phyloP scores from a whole-genome alignment of 1,140 invertebrate genomes.

The Bombus huntii region DNA sequence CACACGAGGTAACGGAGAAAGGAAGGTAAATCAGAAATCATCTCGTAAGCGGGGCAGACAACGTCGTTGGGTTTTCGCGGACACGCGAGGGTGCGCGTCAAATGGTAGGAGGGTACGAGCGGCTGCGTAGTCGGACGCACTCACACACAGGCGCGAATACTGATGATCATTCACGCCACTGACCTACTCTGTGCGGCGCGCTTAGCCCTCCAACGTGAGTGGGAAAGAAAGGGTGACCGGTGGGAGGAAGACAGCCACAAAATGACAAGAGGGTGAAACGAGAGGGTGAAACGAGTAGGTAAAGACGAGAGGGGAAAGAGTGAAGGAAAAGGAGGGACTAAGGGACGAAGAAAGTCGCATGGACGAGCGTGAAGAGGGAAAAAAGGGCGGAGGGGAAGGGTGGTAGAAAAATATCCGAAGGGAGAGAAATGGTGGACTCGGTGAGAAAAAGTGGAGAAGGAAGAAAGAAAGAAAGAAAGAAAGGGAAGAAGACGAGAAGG shows the following conservation, averaged over 20 bases:
- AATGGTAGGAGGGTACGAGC: slow-evolving; percentile 9
- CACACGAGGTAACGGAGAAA: too few relatives aligned
- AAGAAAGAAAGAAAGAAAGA: background rate
- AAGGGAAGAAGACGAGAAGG: background rate
- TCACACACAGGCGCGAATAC: slow-evolving; percentile 53
- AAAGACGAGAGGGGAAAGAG: slow-evolving; percentile 37
- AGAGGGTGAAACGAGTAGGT: slow-evolving; percentile 50
- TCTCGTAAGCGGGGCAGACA: slow-evolving; percentile 2
- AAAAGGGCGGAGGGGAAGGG: background rate
- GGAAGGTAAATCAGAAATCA: slow-evolving; percentile 17
- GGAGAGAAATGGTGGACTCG: background rate
- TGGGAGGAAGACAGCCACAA: slow-evolving; percentile 12
- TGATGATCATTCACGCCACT: slow-evolving; percentile 72
- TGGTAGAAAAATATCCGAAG: background rate
- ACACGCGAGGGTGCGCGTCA: slow-evolving; percentile 45
- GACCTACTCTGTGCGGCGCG: slow-evolving; percentile 67
- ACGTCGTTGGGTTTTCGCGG: slow-evolving; percentile 19
- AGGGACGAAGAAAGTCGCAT: background rate
- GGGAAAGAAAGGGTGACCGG: slow-evolving; percentile 44
- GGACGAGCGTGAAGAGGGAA: background rate
- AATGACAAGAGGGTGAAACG: slow-evolving; percentile 52
- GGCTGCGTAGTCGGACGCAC: slow-evolving; percentile 45
- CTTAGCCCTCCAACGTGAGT: slow-evolving; percentile 36
- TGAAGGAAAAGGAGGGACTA: background rate
- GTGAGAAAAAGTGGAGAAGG: background rate